Evolutionary conservation across 1,140 invertebrate genomes (phyloP).

Genomic region (Drosophila nikananu): DNA sequence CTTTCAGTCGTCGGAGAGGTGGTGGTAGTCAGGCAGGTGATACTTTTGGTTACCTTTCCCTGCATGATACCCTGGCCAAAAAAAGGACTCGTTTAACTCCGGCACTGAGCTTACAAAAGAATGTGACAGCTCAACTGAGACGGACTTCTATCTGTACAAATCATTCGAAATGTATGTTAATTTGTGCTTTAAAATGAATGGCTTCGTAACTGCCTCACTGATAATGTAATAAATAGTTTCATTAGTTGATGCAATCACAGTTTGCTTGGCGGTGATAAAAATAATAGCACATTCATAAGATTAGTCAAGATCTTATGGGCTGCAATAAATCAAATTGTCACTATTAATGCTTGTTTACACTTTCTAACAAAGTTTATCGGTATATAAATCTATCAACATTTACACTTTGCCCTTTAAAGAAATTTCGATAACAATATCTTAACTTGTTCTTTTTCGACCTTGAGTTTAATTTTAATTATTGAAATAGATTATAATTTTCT

Average conservation of each 20-base stretch:
- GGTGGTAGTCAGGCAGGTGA: constrained; percentile 63
- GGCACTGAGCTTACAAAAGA: constrained; percentile 33
- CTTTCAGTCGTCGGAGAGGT: constrained; percentile 17
- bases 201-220: background rate
- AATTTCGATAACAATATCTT: background rate
- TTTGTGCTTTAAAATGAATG: background rate
- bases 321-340: background rate
- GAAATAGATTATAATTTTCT: no score
- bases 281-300: background rate
- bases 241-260: background rate
- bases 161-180: background rate
- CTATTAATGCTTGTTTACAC: background rate
- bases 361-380: background rate
- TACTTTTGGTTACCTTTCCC: constrained; percentile 61
- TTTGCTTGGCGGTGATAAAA: background rate
- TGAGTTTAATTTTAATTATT: no score
- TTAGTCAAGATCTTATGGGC: background rate
- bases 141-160: constrained; percentile 7
- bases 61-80: constrained; percentile 20
- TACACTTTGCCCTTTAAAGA: background rate
- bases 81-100: constrained; percentile 35
- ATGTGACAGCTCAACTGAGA: constrained; percentile 7
- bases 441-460: background rate
- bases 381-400: background rate
- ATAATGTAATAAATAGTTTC: background rate